phyloP scores from a whole-genome alignment of 2,888 invertebrate species.

The Schizaphis graminum region DNA sequence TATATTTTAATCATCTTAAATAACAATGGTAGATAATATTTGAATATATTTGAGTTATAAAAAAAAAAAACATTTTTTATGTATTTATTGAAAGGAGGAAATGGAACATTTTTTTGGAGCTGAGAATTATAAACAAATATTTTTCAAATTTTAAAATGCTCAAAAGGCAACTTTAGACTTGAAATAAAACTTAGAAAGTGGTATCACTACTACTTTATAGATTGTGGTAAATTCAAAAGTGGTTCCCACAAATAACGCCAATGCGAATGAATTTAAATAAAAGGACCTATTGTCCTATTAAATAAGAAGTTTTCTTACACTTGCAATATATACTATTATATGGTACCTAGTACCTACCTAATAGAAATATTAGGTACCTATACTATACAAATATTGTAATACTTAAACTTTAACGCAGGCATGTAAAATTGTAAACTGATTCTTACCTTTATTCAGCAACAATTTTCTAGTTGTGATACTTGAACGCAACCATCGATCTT shows the following conservation, averaged over 20 bases:
- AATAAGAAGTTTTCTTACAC: neutral
- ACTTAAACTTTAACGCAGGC: neutral
- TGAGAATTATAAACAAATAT: neutral
- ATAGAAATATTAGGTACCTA: too few species aligned
- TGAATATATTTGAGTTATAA: neutral
- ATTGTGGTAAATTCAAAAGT: neutral
- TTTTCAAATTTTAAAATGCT: neutral
- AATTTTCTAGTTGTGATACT: constrained; percentile 36
- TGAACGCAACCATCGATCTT: constrained; percentile 56
- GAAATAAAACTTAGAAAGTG: neutral
- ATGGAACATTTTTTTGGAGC: neutral
- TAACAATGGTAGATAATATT: neutral
- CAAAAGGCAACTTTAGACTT: neutral
- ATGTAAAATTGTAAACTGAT: neutral
- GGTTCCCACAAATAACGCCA: neutral
- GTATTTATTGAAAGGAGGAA: neutral
- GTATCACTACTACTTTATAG: neutral
- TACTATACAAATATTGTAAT: neutral
- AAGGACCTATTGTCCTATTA: neutral
- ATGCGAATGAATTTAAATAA: neutral
- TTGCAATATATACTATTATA: neutral
- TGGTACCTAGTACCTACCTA: too few species aligned
- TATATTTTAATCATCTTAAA: neutral
- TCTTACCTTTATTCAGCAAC: constrained; percentile 50
- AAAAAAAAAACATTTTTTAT: neutral